Conservation (phyloP, 35 echinoderm and acorn worm genomes). For the Nesometra sesokonis region DNA sequence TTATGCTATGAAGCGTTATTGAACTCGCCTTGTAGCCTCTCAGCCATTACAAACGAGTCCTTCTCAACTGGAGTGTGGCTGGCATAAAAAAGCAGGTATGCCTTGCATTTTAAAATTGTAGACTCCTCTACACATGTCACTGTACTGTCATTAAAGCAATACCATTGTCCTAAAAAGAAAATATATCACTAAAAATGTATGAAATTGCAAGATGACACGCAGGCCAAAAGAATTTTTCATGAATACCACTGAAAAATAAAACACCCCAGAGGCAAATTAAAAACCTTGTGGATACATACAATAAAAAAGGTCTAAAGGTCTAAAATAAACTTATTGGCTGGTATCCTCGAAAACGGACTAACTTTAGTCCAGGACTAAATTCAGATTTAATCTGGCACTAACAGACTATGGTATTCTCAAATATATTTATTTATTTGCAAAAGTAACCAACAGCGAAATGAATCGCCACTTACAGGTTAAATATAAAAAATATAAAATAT, state of each 20-base stretch:
- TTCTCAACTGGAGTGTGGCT: constrained; percentile 12
- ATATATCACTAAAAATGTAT: too few relatives aligned
- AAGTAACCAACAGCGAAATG: too few relatives aligned
- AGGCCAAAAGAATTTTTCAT: background rate
- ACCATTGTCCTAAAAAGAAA: constrained; percentile 47
- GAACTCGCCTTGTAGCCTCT: background rate
- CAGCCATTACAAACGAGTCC: background rate
- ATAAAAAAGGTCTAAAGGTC: too few relatives aligned
- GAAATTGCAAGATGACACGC: background rate
- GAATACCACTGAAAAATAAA: background rate
- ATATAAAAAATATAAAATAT: too few relatives aligned
- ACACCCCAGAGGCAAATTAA: background rate
- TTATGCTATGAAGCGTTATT: background rate
- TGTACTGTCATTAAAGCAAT: constrained; percentile 61
- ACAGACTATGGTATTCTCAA: too few relatives aligned
- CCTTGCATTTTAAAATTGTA: constrained; percentile 34
- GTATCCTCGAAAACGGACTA: too few relatives aligned
- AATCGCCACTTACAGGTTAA: too few relatives aligned
- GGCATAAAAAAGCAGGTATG: constrained; percentile 51
- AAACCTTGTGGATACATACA: too few relatives aligned
- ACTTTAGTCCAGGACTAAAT: too few relatives aligned
- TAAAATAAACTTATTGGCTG: too few relatives aligned
- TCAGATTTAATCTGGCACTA: too few relatives aligned
- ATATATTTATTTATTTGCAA: too few relatives aligned
- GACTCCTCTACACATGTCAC: constrained; percentile 46